phyloP scores from a whole-genome alignment of 2,797 vertebrate species.

The Peromyscus eremicus region DNA sequence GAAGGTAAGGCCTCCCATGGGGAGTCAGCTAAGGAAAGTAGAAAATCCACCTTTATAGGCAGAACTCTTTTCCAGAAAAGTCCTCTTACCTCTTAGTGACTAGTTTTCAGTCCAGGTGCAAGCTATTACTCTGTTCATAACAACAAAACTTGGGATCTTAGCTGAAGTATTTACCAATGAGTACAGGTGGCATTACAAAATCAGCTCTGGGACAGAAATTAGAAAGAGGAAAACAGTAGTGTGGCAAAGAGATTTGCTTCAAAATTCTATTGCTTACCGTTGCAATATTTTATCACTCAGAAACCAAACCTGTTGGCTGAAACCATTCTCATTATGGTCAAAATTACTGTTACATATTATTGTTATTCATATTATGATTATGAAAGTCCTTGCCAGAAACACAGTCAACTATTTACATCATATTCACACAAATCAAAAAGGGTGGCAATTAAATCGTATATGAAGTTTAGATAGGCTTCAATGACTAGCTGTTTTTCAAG shows the following conservation, averaged over 20 bases:
- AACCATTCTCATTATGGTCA: conserved; percentile 23
- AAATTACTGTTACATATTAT: conserved; percentile 19
- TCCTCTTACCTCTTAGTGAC: conserved; percentile 7
- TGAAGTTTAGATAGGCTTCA: conserved; percentile 26
- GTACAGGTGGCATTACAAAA: conserved; percentile 77
- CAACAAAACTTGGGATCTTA: conserved; percentile 69
- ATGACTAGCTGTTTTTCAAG: neutral
- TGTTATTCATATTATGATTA: neutral
- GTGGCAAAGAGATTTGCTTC: conserved; percentile 48
- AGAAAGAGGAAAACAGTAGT: conserved; percentile 61
- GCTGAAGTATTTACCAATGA: conserved; percentile 77
- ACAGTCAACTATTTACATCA: neutral
- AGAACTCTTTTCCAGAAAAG: conserved; percentile 36
- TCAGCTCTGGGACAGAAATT: conserved; percentile 65
- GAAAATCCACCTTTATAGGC: neutral
- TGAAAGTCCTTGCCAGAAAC: neutral
- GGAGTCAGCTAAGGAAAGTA: neutral
- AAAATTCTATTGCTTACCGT: conserved; percentile 62
- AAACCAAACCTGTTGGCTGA: conserved; percentile 21
- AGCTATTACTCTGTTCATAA: conserved; percentile 73
- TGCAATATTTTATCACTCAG: conserved; percentile 23
- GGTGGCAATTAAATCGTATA: neutral
- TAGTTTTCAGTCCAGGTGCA: conserved; percentile 70
- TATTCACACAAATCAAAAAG: conserved; percentile 10
- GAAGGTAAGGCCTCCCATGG: too few relatives aligned